These are phyloP conservation scores for Tympanoctomys barrerae DNA, from an alignment of 2,797 vertebrate genomes.

Conservation along the genomic window DNA sequence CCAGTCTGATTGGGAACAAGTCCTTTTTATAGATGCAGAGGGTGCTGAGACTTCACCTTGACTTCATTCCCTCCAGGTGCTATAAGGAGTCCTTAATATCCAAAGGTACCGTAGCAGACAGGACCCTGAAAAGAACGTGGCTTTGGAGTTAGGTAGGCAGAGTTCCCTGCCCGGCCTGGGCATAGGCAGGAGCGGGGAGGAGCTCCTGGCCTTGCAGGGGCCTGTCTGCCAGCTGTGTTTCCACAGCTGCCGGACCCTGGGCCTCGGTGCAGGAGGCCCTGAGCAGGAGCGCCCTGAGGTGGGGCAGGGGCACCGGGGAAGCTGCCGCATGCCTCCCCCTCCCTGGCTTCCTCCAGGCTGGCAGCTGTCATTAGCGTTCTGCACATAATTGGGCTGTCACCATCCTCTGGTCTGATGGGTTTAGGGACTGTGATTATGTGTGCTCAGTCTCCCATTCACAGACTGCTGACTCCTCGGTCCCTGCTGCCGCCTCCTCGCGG, in stretches of 20 bases:
- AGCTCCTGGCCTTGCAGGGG: neutral
- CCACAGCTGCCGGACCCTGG: constrained; percentile 36
- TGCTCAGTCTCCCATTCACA: constrained; percentile 56
- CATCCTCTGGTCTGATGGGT: constrained; percentile 41
- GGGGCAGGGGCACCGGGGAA: neutral
- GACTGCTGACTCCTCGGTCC: constrained; percentile 23
- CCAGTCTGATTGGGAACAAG: neutral
- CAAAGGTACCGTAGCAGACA: neutral
- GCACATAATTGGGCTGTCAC: constrained; percentile 68
- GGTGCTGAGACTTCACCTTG: neutral
- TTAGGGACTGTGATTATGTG: constrained; percentile 40
- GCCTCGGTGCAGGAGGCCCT: neutral
- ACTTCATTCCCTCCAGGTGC: too few species aligned
- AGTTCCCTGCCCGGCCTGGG: neutral
- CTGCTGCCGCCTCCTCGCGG: neutral
- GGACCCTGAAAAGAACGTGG: neutral
- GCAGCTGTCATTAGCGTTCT: constrained; percentile 73
- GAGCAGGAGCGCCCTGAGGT: neutral
- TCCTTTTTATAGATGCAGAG: too few species aligned
- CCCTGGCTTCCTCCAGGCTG: neutral
- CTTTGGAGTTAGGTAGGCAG: neutral
- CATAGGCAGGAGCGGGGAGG: neutral
- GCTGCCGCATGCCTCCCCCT: neutral
- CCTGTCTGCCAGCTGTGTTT: constrained; percentile 27
- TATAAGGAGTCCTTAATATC: neutral